Percentiles rank a stretch among this genome's conserved stretches.
Evolutionary conservation across 2,113 vertebrate genomes (phyloP).

Genomic region (Entomyzon cyanotis): DNA sequence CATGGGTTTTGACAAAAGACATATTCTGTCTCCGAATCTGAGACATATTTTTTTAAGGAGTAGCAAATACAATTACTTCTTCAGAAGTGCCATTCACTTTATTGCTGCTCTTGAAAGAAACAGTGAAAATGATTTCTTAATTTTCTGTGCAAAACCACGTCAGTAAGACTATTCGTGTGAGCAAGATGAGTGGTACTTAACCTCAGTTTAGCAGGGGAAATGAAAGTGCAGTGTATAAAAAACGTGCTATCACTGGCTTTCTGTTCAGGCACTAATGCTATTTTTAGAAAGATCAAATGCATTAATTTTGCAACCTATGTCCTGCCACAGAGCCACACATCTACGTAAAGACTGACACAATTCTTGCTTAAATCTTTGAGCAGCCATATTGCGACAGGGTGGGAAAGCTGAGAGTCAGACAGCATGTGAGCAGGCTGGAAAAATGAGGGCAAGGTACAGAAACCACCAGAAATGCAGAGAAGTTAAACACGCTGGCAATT

Average conservation of each 20-base stretch:
- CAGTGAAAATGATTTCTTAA: conserved; percentile 30
- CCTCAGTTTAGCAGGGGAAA: conserved; percentile 29
- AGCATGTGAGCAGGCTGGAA: conserved; percentile 57
- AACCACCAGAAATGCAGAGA: conserved; percentile 70
- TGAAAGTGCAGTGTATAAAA: conserved; percentile 47
- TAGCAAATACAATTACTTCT: background rate
- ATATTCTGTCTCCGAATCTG: background rate
- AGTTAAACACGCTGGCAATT: conserved; percentile 62
- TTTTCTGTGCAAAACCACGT: background rate
- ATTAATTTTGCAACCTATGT: conserved; percentile 45
- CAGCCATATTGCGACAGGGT: conserved; percentile 52
- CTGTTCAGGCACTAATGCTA: background rate
- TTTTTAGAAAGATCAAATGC: conserved; percentile 53
- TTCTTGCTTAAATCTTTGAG: conserved; percentile 37
- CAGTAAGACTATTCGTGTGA: background rate
- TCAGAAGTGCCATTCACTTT: background rate
- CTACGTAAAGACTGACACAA: conserved; percentile 58
- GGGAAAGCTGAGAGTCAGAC: conserved; percentile 66
- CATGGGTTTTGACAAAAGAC: background rate
- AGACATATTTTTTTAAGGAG: background rate
- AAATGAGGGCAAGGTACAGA: conserved; percentile 72
- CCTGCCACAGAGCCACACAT: conserved; percentile 52
- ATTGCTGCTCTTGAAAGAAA: conserved; percentile 35
- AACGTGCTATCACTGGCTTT: conserved; percentile 3
- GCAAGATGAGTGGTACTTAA: background rate